Base-by-base conservation (phyloP, 2,797 vertebrate species). In the Limosa lapponica region DNA sequence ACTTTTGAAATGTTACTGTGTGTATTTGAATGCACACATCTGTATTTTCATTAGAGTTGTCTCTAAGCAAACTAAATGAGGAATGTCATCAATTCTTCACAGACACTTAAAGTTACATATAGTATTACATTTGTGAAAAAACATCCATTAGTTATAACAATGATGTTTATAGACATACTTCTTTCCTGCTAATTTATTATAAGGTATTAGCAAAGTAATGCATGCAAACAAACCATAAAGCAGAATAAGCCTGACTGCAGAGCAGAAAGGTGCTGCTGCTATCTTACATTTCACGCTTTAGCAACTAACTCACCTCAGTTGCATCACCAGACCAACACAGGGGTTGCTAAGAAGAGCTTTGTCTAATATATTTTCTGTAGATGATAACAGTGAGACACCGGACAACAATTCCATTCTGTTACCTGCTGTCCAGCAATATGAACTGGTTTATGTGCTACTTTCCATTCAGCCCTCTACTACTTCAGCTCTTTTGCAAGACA, bases 371-470 rank as follows among this genome's bases (percentile, higher is more conserved):
- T 59, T 52, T 70, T 30, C 54, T 79, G 48, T 36, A 89, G 41
- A 28, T 3, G 0, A 8, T 49, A 37, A 44, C 8, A 77, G 5
- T 16, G 48, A 64, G 20, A 64, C 36, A 69, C 8, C 2, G 2
- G 34, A 43, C 37, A 30, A 58, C 5, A 74, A 5, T 10, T 64
- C 30, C 32, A 10, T 70, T 75, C 16, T 57, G n/a, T 41, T 65
- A 37, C 16, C 37, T 57, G 18, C 25, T 79, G 8, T 41, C 32
- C 34, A 78, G 17, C 10, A 84, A 43, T 6, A 41, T 43, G 27
- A 79, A 87, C 6, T 25, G 20, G 30, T 85, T 85, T 46, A 44
- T 8, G 11, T 71, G 20, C 4, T 8, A 37, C 19, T 87, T 72
- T 32, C 41, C 61, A 73, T 39, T 41, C 59, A 5, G 0, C 3